Percentiles rank a stretch among this genome's conserved stretches.
phyloP scores from a whole-genome alignment of 64 coral and sea anemone species.

The Montipora sp. region DNA sequence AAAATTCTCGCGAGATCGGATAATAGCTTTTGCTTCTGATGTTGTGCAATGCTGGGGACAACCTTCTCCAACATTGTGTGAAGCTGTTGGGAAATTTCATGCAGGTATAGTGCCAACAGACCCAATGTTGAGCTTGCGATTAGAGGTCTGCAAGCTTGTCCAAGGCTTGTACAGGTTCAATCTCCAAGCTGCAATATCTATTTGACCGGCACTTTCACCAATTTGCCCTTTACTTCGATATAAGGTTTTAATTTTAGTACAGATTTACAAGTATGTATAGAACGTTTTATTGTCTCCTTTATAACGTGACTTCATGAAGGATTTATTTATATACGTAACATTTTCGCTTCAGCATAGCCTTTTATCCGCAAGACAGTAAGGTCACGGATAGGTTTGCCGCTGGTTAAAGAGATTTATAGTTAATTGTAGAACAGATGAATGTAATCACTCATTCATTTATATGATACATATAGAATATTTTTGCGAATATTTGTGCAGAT shows the following conservation, averaged over 20 bases:
- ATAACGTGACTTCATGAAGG: not conserved
- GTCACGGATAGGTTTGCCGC: too few relatives aligned
- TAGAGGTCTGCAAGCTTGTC: not conserved
- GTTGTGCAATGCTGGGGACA: too few relatives aligned
- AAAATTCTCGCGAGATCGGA: too few relatives aligned
- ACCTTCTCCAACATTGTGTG: too few relatives aligned
- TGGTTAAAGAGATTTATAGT: too few relatives aligned
- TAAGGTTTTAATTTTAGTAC: too few relatives aligned
- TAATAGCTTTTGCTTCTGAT: too few relatives aligned
- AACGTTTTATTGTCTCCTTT: not conserved
- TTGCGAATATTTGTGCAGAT: constrained; percentile 4
- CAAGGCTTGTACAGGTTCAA: not conserved
- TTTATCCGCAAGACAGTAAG: not conserved
- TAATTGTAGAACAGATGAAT: not conserved
- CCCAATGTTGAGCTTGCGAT: too few relatives aligned
- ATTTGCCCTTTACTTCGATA: not conserved
- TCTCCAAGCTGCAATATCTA: not conserved
- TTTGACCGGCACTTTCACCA: not conserved
- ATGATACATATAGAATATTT: constrained; percentile 17
- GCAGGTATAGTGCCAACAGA: too few relatives aligned
- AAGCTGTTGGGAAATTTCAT: too few relatives aligned
- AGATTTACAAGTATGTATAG: not conserved
- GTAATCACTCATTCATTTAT: not conserved
- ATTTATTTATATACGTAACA: not conserved
- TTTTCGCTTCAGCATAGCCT: not conserved